These are phyloP conservation scores for Eubasilissa splendida DNA, from an alignment of 2,888 invertebrate genomes.

Conservation along the genomic window DNA sequence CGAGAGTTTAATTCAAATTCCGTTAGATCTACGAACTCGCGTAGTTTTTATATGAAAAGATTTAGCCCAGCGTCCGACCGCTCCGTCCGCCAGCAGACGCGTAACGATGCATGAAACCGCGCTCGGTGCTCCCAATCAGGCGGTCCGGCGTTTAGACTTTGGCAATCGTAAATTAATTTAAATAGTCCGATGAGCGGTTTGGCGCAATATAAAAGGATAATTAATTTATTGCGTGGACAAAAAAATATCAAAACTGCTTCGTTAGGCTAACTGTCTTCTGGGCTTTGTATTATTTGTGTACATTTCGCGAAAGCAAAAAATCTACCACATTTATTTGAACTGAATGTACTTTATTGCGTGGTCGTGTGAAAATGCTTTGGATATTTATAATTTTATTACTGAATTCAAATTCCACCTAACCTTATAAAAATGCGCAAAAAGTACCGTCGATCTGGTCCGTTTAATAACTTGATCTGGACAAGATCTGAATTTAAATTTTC, in stretches of 20 bases:
- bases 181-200: slow-evolving; percentile 39
- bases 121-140: slow-evolving; percentile 40
- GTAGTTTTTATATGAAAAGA: no score
- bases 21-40: no score
- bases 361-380: not conserved
- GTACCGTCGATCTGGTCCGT: no score
- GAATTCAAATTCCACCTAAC: no score
- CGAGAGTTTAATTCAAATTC: no score
- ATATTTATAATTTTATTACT: not conserved
- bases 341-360: not conserved
- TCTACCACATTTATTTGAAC: slow-evolving; percentile 8
- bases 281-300: slow-evolving; percentile 1
- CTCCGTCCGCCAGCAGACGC: slow-evolving; percentile 1
- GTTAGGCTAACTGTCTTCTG: slow-evolving; percentile 4
- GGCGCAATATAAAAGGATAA: slow-evolving; percentile 21
- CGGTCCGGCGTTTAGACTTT: slow-evolving; percentile 39
- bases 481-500: no score
- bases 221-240: slow-evolving; percentile 23
- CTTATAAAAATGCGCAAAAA: no score
- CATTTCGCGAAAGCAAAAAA: slow-evolving; percentile 1
- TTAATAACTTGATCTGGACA: no score
- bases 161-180: slow-evolving; percentile 49
- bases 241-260: slow-evolving; percentile 23
- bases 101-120: slow-evolving; percentile 54
- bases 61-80: no score